Evolutionary conservation across 2,113 vertebrate species (phyloP), one percentile per base, ranked within the genome.

Genomic region (Apteryx owenii): DNA sequence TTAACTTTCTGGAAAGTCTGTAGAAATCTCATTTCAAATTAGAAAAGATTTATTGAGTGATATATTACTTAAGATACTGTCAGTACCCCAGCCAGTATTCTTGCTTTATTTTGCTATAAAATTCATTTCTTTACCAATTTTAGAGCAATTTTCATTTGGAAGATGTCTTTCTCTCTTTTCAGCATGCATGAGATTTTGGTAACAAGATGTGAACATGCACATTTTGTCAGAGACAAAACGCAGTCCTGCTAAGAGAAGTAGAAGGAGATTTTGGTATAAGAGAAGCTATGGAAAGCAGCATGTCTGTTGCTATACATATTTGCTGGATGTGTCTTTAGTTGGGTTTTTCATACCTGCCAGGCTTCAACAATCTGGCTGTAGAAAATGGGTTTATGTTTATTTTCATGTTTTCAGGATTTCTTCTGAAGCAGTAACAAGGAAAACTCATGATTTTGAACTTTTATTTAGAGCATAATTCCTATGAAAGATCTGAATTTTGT

Each of bases 1-100:
- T 90, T 87, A 81, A 81, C 56, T 54, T 46, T 54, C 21, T 92
- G 56, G 76, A 88, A 95, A 81, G 56, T 36, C 61, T 84, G 23
- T 61, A 81, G 69, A 86, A 94, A 81, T 92, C 42, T 89, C 21
- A 71, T 85, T 91, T 96, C 36, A 62, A 92, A 92, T 93, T 85
- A 50, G 33, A 14, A 53, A 77, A 66, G 28, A 81, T 88, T 83
- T 93, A 83, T 33, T 78, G 76, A 88, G 26, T 75, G 60, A 70
- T 86, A 62, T 9, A 1, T 65, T 44, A 66, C 16, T 85, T 62
- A 44, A 40, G 66, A 62, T 48, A 62, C 60, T 89, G 26, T 85
- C 42, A 71, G 26, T 64, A 68, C 8, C 3, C 4, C 5, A 38
- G 31, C 69, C 40, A 61, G 4, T 71, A 20, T 44, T 22, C 36